Conservation (phyloP, 2,113 vertebrate species). For the Scartelaos histophorus region DNA sequence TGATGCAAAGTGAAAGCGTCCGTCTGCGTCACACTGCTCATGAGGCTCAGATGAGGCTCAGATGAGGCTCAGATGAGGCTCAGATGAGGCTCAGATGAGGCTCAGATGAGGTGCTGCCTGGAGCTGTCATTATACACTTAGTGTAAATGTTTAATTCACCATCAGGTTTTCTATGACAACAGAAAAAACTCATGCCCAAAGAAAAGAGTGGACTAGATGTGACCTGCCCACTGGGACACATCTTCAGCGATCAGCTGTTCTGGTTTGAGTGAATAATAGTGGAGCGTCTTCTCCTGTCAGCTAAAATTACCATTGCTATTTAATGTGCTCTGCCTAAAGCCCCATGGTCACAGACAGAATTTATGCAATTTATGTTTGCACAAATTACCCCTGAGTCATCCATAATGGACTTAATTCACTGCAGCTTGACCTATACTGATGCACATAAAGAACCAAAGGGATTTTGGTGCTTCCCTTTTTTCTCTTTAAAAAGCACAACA, state of each 20-base stretch:
- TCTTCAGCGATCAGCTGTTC: neutral
- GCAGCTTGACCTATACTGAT: neutral
- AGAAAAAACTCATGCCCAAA: conserved; percentile 24
- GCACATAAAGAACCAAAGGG: neutral
- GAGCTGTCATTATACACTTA: conserved; percentile 31
- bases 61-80: conserved; percentile 12
- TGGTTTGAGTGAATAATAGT: conserved; percentile 1
- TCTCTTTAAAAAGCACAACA: neutral
- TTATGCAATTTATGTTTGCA: too few species aligned
- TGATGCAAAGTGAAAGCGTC: conserved; percentile 32
- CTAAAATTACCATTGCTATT: neutral
- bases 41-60: conserved; percentile 12
- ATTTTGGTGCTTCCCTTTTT: neutral
- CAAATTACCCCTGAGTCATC: neutral
- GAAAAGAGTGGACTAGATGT: conserved; percentile 10
- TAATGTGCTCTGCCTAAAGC: neutral
- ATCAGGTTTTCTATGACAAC: conserved; percentile 31
- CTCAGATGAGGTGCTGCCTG: conserved; percentile 26
- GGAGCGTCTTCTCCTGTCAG: neutral
- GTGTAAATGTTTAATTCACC: conserved; percentile 33
- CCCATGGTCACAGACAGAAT: neutral
- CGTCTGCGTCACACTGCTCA: conserved; percentile 26
- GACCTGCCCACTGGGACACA: conserved; percentile 10
- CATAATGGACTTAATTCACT: neutral
- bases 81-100: conserved; percentile 13